Percentiles rank a stretch among this genome's conserved stretches.
Evolutionary conservation across 1,140 invertebrate genomes (phyloP).

Genomic region (Uloborus diversus): DNA sequence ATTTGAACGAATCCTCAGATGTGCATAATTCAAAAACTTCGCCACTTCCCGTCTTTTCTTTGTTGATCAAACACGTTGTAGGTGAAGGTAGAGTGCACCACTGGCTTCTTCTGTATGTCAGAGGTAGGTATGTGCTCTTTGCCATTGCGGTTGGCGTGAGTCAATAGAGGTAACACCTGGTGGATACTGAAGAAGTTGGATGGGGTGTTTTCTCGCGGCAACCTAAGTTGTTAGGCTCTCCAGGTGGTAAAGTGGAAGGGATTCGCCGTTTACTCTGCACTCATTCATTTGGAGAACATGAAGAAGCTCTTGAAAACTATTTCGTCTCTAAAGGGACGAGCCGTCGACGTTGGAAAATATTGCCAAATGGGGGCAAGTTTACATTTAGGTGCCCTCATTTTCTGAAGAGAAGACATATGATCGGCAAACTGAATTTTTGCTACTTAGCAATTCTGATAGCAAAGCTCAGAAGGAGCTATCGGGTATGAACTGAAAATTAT

Average conservation of each 20-base stretch:
- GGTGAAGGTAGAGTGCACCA: constrained; percentile 28
- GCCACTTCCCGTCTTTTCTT: constrained; percentile 30
- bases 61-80: constrained; percentile 50
- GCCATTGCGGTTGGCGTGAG: constrained; percentile 42
- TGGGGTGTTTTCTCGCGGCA: constrained; percentile 47
- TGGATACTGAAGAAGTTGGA: constrained; percentile 48
- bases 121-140: constrained; percentile 41
- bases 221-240: constrained; percentile 41
- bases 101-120: not conserved
- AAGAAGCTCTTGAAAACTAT: constrained; percentile 39
- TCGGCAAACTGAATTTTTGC: no score
- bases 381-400: constrained; percentile 38
- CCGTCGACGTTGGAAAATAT: constrained; percentile 24
- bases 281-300: constrained; percentile 29
- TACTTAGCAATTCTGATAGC: no score
- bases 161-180: constrained; percentile 52
- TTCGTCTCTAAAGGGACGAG: constrained; percentile 36
- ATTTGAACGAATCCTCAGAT: constrained; percentile 20
- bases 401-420: not conserved
- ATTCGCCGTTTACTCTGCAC: constrained; percentile 42
- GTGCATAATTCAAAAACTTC: constrained; percentile 10
- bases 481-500: no score
- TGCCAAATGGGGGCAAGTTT: constrained; percentile 27
- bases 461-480: no score
- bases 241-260: constrained; percentile 49